Evolutionary conservation across 1,140 invertebrate genomes (phyloP).

Genomic region (Phymorhynchus buccinoides): DNA sequence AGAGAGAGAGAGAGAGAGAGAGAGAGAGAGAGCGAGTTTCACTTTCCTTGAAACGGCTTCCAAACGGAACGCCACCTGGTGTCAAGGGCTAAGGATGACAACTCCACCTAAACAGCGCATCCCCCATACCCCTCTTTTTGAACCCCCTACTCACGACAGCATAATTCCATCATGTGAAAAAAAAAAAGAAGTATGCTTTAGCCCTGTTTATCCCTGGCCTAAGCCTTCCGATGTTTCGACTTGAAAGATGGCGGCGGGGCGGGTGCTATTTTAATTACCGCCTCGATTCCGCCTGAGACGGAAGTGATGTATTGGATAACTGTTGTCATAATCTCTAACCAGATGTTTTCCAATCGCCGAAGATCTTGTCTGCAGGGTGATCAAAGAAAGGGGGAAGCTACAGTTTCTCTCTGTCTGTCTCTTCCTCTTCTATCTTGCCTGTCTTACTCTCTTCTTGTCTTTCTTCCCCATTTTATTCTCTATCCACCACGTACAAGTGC

Average conservation of each 20-base stretch:
- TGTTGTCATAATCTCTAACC: conserved; percentile 26
- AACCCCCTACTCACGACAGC: background rate
- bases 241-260: background rate
- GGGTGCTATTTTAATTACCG: conserved; percentile 22
- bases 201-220: background rate
- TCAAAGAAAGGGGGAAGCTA: background rate
- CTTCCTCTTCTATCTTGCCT: background rate
- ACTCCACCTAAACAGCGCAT: no score
- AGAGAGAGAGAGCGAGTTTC: no score
- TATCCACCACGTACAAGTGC: background rate
- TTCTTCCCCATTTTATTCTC: background rate
- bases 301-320: conserved; percentile 31
- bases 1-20: background rate
- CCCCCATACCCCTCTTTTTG: background rate
- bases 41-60: no score
- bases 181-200: no score
- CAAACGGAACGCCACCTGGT: no score
- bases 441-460: background rate
- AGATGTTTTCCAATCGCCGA: background rate
- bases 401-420: background rate
- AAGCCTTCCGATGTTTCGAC: background rate
- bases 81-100: no score
- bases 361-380: background rate
- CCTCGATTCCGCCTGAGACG: background rate
- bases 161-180: background rate